A percentile compares a stretch with the other conserved stretches of the same genome.
Conservation (phyloP, 1,140 invertebrate genomes). For the Cherax quadricarinatus region DNA sequence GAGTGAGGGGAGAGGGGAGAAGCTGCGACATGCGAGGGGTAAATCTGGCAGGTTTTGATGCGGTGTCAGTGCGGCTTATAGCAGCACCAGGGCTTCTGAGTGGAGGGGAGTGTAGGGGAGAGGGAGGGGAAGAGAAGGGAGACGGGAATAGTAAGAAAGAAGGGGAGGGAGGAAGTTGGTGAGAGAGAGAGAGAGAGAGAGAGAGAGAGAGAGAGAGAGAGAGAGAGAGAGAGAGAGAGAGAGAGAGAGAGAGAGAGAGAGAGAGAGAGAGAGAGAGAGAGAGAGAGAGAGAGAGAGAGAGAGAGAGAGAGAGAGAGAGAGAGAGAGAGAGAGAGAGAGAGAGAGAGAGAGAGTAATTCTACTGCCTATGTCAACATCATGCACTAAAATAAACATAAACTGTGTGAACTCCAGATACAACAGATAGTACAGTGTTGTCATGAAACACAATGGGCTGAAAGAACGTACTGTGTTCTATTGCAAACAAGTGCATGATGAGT, state of each 20-base stretch:
- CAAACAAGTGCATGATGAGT: too few relatives aligned
- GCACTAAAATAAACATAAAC: too few relatives aligned
- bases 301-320: conserved; percentile 10
- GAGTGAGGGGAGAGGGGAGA: too few relatives aligned
- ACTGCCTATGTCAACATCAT: background rate
- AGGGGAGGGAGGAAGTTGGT: background rate
- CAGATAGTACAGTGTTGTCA: too few relatives aligned
- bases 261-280: background rate
- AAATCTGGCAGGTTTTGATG: background rate
- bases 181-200: conserved; percentile 31
- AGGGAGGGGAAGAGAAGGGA: too few relatives aligned
- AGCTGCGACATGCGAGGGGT: background rate
- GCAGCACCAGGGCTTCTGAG: background rate
- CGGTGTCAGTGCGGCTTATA: background rate
- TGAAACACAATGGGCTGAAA: too few relatives aligned
- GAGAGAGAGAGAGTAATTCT: too few relatives aligned
- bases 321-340: conserved; percentile 17
- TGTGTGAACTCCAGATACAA: too few relatives aligned
- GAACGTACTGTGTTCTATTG: too few relatives aligned
- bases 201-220: background rate
- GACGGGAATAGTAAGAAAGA: too few relatives aligned
- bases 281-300: conserved; percentile 22
- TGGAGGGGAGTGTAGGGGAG: background rate
- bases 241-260: background rate
- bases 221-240: conserved; percentile 22